Conservation (phyloP, 2,113 vertebrate species). For the Ancistrus triradiatus region DNA sequence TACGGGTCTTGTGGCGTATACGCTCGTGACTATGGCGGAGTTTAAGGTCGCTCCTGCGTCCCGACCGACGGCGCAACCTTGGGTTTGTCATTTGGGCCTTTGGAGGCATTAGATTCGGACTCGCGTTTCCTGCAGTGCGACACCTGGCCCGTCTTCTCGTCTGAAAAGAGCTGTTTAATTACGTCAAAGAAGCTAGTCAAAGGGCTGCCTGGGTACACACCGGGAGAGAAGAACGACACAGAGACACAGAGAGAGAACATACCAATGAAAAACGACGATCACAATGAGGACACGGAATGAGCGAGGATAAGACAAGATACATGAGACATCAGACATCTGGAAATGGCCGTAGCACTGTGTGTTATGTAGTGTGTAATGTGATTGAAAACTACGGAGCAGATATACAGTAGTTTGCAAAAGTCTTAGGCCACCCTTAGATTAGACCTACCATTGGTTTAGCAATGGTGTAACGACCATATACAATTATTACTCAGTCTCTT, state of each 20-base stretch:
- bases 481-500: too few species aligned
- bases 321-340: too few species aligned
- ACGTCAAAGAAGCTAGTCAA: constrained; percentile 98
- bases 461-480: too few species aligned
- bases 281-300: constrained; percentile 68
- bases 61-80: constrained; percentile 81
- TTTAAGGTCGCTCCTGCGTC: constrained; percentile 88
- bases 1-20: constrained; percentile 7
- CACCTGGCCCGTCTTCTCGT: constrained; percentile 92
- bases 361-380: too few species aligned
- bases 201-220: constrained; percentile 89
- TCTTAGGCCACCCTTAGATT: too few species aligned
- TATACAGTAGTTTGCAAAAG: too few species aligned
- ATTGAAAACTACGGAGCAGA: too few species aligned
- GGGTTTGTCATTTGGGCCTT: constrained; percentile 86
- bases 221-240: constrained; percentile 62
- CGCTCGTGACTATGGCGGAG: constrained; percentile 45
- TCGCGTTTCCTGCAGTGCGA: constrained; percentile 82
- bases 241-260: constrained; percentile 72
- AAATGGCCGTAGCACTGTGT: background rate
- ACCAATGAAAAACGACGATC: constrained; percentile 84
- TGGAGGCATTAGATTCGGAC: constrained; percentile 84
- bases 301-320: constrained; percentile 26
- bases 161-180: constrained; percentile 99
- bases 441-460: too few species aligned